Conservation (phyloP, 2,113 vertebrate genomes). For the Canis aureus region DNA sequence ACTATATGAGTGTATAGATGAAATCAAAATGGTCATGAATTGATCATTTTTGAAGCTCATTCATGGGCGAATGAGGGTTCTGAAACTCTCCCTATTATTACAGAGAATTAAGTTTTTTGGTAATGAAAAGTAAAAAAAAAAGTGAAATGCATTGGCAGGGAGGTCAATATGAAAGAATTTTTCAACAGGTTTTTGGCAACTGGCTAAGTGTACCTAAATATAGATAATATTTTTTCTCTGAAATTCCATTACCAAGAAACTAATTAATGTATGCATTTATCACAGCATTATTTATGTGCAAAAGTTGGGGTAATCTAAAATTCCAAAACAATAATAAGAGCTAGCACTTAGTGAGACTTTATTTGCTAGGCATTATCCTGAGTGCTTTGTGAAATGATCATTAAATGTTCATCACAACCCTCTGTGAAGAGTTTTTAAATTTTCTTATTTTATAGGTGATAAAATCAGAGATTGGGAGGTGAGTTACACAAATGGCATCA, state of each 20-base stretch:
- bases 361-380: not conserved
- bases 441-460: not conserved
- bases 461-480: not conserved
- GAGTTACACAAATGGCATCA: not conserved
- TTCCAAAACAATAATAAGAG: not conserved
- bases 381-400: not conserved
- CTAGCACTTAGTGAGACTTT: not conserved
- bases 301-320: not conserved
- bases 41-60: not conserved
- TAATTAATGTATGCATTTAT: not conserved
- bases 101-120: not conserved
- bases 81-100: not conserved
- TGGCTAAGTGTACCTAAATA: not conserved
- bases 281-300: not conserved
- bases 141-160: not conserved
- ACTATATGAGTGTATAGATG: not conserved
- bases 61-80: accelerated
- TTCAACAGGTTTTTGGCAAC: not conserved
- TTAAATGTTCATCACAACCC: not conserved
- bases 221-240: not conserved
- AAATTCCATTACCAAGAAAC: not conserved
- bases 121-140: not conserved
- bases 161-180: not conserved
- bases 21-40: not conserved
- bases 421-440: not conserved